These are phyloP conservation scores for Amblyopsis hoosieri DNA, from an alignment of 2,797 vertebrate genomes.

Conservation along the genomic window DNA sequence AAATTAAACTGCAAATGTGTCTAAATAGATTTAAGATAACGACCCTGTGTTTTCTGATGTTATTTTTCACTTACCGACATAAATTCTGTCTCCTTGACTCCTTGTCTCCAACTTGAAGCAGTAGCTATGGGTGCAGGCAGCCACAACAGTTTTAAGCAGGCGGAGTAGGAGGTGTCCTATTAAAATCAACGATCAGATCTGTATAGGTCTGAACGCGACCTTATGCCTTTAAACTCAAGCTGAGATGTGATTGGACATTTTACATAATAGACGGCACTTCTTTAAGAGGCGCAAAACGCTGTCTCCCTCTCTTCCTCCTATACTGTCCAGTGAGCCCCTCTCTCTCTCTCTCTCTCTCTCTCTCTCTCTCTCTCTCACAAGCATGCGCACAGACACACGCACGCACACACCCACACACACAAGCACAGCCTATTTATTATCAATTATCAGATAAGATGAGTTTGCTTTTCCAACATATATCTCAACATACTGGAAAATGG, in stretches of 20 bases:
- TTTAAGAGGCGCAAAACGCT: background rate
- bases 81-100: too few species aligned
- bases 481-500: too few species aligned
- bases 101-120: slow-evolving; percentile 19
- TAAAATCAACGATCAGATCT: slow-evolving; percentile 25
- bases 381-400: slow-evolving; percentile 24
- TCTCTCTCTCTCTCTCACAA: background rate
- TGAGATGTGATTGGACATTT: slow-evolving; percentile 61
- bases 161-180: slow-evolving; percentile 44
- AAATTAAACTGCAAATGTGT: background rate
- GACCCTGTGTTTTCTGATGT: slow-evolving; percentile 13
- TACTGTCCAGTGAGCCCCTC: too few species aligned
- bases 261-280: slow-evolving; percentile 57
- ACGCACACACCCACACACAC: background rate
- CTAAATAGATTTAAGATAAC: background rate
- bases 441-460: too few species aligned
- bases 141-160: slow-evolving; percentile 35
- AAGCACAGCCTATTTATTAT: too few species aligned
- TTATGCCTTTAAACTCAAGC: slow-evolving; percentile 37
- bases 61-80: slow-evolving; percentile 42
- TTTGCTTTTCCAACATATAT: too few species aligned
- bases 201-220: slow-evolving; percentile 60
- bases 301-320: too few species aligned
- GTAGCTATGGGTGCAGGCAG: slow-evolving; percentile 48
- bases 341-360: too few species aligned